Evolutionary conservation across 1,140 invertebrate genomes (phyloP).

Genomic region (Magallana gigas): DNA sequence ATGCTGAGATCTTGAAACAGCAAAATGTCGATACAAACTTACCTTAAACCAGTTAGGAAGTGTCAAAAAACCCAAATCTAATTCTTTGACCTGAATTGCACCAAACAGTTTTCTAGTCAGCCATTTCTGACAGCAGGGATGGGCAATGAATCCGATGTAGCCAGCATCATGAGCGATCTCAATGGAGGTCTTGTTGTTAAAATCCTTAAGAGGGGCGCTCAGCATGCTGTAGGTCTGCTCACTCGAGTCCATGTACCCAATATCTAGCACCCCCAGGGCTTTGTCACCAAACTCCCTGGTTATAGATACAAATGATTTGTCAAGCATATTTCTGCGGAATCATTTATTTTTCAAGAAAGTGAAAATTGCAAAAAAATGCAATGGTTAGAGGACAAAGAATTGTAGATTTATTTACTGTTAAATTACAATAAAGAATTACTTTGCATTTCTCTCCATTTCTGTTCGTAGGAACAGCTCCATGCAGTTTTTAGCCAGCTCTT

Average conservation of each 20-base stretch:
- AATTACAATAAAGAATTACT: slow-evolving; percentile 53
- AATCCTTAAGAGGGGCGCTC: slow-evolving; percentile 76
- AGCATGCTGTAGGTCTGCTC: slow-evolving; percentile 77
- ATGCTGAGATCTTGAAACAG: too few relatives aligned
- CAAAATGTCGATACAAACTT: not conserved
- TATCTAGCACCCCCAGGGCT: slow-evolving; percentile 78
- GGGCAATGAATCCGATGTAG: slow-evolving; percentile 78
- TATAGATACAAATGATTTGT: slow-evolving; percentile 43
- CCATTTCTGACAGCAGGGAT: slow-evolving; percentile 80
- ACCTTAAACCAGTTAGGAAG: slow-evolving; percentile 78
- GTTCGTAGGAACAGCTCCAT: slow-evolving; percentile 65
- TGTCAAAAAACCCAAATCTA: slow-evolving; percentile 72
- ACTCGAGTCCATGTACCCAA: slow-evolving; percentile 75
- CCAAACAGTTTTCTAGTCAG: slow-evolving; percentile 78
- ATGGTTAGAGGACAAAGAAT: too few relatives aligned
- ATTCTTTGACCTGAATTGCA: slow-evolving; percentile 76
- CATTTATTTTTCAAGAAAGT: too few relatives aligned
- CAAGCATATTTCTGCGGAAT: too few relatives aligned
- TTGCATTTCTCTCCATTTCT: slow-evolving; percentile 64
- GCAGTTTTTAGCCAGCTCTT: slow-evolving; percentile 61
- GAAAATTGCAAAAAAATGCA: too few relatives aligned
- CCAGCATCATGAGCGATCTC: slow-evolving; percentile 75
- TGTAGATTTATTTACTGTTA: too few relatives aligned
- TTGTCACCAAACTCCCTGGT: slow-evolving; percentile 78
- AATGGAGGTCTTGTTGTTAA: slow-evolving; percentile 75